These are phyloP conservation scores for Belgica antarctica DNA, from an alignment of 2,888 invertebrate genomes.

Conservation along the genomic window DNA sequence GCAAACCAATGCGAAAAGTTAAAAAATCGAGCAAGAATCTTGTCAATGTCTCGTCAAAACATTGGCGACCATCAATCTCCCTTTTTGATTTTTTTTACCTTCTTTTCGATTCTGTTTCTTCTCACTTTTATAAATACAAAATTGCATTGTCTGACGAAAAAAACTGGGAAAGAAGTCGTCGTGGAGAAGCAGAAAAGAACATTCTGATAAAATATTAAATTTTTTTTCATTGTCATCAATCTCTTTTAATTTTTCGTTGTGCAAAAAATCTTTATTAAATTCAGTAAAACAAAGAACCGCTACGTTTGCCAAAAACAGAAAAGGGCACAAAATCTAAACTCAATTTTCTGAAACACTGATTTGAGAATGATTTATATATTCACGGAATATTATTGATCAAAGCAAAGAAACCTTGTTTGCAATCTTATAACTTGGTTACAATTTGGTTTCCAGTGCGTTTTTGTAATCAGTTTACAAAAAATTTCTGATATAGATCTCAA, in stretches of 20 bases:
- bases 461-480: too few species aligned
- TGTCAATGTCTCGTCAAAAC: slow-evolving; percentile 36
- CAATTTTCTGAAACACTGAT: background rate
- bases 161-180: background rate
- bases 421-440: background rate
- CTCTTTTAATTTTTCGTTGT: background rate
- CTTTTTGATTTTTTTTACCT: slow-evolving; percentile 1
- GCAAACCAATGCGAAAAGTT: background rate
- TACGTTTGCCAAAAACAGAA: slow-evolving; percentile 1
- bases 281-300: background rate
- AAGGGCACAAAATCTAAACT: background rate
- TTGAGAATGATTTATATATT: background rate
- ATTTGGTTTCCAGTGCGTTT: too few species aligned
- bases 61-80: slow-evolving; percentile 39
- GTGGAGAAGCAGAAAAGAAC: background rate
- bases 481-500: too few species aligned
- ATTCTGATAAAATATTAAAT: slow-evolving; percentile 7
- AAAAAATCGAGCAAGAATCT: slow-evolving; percentile 22
- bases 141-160: background rate
- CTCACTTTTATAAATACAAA: slow-evolving; percentile 9
- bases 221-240: background rate
- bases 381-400: too few species aligned
- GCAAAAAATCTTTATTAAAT: background rate
- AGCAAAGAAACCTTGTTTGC: background rate
- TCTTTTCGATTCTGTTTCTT: background rate